These are phyloP conservation scores for Microplitis mediator DNA, from an alignment of 1,140 invertebrate genomes.

Conservation along the genomic window DNA sequence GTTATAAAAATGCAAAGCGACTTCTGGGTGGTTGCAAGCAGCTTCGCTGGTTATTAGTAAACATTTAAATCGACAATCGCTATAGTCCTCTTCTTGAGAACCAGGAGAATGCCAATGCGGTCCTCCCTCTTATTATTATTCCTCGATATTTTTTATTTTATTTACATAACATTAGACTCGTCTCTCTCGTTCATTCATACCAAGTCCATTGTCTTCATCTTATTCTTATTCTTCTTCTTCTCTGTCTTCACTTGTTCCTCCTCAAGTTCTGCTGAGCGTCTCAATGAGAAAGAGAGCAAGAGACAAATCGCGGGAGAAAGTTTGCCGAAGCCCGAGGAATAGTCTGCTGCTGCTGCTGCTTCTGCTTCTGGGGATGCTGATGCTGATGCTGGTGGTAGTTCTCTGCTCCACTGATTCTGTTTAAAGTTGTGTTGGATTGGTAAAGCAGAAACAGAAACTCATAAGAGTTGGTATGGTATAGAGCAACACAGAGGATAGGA, in stretches of 20 bases:
- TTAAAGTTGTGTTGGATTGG: background rate
- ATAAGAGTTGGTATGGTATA: background rate
- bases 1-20: slow-evolving; percentile 63
- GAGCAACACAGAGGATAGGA: background rate
- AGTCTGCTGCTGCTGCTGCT: background rate
- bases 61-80: slow-evolving; percentile 64
- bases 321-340: too few species aligned
- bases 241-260: slow-evolving; percentile 14
- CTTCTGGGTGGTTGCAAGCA: slow-evolving; percentile 61
- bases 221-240: slow-evolving; percentile 11
- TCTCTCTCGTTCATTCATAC: slow-evolving; percentile 29
- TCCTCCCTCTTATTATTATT: background rate
- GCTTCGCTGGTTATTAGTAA: slow-evolving; percentile 64
- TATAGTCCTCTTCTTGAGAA: slow-evolving; percentile 40
- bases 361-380: background rate
- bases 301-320: background rate
- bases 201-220: slow-evolving; percentile 12
- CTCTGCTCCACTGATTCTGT: background rate
- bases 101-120: slow-evolving; percentile 35
- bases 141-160: background rate
- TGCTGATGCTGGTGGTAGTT: background rate
- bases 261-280: background rate
- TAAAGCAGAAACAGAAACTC: too few species aligned
- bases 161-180: slow-evolving; percentile 15
- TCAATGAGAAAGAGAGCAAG: background rate